Evolutionary conservation across 2,113 vertebrate species (phyloP).

Genomic region (Rhinogobius similis): DNA sequence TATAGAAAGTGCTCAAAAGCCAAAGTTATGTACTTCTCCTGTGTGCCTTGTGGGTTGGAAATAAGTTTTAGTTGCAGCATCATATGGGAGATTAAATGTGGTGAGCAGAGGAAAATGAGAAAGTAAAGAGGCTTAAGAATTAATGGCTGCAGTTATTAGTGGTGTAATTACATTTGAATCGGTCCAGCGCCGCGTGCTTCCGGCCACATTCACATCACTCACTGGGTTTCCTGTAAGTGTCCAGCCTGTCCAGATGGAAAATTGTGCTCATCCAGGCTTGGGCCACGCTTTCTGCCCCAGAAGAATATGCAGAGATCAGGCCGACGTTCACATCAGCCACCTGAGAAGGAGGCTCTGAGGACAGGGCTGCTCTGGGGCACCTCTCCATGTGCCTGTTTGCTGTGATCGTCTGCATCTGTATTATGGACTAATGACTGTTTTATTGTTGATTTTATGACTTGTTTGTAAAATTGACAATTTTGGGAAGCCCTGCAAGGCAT

Average conservation of each 20-base stretch:
- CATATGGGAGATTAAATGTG: constrained; percentile 70
- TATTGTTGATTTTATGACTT: too few relatives aligned
- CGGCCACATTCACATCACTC: constrained; percentile 61
- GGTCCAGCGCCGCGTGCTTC: constrained; percentile 56
- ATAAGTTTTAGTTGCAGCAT: constrained; percentile 60
- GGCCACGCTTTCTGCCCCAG: constrained; percentile 13
- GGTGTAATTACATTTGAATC: constrained; percentile 75
- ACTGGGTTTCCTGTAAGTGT: constrained; percentile 65
- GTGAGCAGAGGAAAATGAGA: constrained; percentile 72
- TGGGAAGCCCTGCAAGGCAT: too few relatives aligned
- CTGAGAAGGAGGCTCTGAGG: too few relatives aligned
- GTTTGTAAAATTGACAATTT: too few relatives aligned
- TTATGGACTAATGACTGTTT: too few relatives aligned
- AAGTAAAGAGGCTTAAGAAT: constrained; percentile 78
- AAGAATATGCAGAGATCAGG: constrained; percentile 51
- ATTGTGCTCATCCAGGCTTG: constrained; percentile 65
- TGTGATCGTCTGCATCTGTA: too few relatives aligned
- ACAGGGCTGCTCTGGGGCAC: too few relatives aligned
- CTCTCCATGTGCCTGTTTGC: too few relatives aligned
- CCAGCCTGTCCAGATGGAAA: constrained; percentile 66
- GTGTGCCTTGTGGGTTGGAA: constrained; percentile 44
- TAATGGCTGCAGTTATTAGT: constrained; percentile 76
- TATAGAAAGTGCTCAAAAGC: background rate
- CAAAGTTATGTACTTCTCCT: constrained; percentile 12
- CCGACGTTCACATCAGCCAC: constrained; percentile 37